These are phyloP conservation scores for Monodelphis domestica DNA, from an alignment of 2,797 vertebrate genomes.

Conservation along the genomic window DNA sequence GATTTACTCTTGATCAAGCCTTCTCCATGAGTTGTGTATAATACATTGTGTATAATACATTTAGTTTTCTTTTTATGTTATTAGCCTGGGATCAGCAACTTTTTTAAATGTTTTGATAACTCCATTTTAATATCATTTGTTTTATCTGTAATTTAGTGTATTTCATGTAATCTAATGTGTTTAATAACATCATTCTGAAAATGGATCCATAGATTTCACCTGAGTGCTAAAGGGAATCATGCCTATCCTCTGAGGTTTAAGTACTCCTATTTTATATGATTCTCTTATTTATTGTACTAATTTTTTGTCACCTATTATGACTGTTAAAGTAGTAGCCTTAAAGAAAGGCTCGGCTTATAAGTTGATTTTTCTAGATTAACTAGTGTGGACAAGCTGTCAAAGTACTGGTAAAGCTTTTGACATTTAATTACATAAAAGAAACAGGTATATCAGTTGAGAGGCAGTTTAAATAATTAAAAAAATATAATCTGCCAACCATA, in stretches of 20 bases:
- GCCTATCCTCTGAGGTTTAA: background rate
- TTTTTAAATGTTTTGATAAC: background rate
- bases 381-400: constrained; percentile 66
- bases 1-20: background rate
- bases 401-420: constrained; percentile 49
- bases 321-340: constrained; percentile 27
- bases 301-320: constrained; percentile 1
- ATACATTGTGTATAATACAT: background rate
- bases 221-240: background rate
- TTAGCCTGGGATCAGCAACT: background rate
- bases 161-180: background rate
- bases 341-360: background rate
- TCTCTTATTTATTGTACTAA: background rate
- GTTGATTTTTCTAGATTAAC: constrained; percentile 24
- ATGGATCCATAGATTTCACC: background rate
- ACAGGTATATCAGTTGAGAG: constrained; percentile 48
- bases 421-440: constrained; percentile 3
- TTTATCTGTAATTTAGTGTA: background rate
- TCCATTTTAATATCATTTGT: background rate
- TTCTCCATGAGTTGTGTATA: background rate
- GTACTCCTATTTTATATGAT: background rate
- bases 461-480: constrained; percentile 52
- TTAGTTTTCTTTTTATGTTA: background rate
- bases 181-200: background rate
- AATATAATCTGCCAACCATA: background rate